Evolutionary conservation across 1,140 invertebrate genomes (phyloP).

Genomic region (Tribolium castaneum): DNA sequence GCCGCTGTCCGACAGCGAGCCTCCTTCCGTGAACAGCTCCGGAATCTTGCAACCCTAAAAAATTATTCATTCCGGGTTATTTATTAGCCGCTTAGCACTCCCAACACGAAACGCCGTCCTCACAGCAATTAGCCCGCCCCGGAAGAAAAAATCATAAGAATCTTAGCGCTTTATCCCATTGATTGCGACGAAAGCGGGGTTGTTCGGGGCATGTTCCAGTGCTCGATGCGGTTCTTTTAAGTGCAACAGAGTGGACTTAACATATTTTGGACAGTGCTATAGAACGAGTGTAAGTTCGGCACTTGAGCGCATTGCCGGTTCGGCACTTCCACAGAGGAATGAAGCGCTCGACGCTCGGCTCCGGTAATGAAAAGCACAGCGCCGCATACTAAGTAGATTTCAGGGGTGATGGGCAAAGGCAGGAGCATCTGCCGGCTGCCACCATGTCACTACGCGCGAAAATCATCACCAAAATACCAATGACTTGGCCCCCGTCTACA

Average conservation of each 20-base stretch:
- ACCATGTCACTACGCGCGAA: constrained; percentile 37
- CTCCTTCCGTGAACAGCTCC: constrained; percentile 66
- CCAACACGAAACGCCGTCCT: neutral
- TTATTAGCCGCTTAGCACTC: neutral
- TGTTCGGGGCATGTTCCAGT: no score
- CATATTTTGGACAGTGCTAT: constrained; percentile 35
- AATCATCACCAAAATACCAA: constrained; percentile 36
- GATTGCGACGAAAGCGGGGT: no score
- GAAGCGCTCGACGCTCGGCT: constrained; percentile 59
- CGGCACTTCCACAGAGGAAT: constrained; percentile 54
- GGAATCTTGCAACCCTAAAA: constrained; percentile 53
- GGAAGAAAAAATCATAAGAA: no score
- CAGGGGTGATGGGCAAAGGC: constrained; percentile 39
- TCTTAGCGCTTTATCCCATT: no score
- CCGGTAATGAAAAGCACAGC: constrained; percentile 64
- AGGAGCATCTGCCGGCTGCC: constrained; percentile 39
- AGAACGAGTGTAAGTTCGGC: constrained; percentile 45
- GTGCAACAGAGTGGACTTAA: constrained; percentile 31
- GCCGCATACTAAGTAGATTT: constrained; percentile 62
- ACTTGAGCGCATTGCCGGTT: constrained; percentile 48
- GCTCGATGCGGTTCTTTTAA: constrained; percentile 9
- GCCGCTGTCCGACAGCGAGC: constrained; percentile 77
- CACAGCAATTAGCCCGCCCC: neutral
- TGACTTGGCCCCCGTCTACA: neutral
- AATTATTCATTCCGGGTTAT: constrained; percentile 16